A percentile compares a stretch with the other conserved stretches of the same genome.
Conservation (phyloP, 2,797 vertebrate genomes). For the Spinus olivaceus region DNA sequence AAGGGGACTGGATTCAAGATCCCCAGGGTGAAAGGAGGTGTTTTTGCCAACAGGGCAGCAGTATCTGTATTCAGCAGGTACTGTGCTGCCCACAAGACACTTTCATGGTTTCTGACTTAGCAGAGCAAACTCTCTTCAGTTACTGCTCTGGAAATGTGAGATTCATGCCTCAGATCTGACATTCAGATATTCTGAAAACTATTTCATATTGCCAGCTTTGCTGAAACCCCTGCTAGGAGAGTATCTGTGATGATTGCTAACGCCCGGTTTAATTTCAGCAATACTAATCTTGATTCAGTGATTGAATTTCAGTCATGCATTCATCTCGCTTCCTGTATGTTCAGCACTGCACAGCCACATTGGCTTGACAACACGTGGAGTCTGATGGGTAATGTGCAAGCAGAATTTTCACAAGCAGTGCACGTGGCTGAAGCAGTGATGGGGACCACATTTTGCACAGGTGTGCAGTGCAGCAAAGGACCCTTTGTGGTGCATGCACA, state of each 20-base stretch:
- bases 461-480: neutral
- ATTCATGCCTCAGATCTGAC: neutral
- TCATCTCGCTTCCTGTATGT: neutral
- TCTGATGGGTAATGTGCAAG: neutral
- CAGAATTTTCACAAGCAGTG: neutral
- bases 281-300: neutral
- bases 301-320: neutral
- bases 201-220: neutral
- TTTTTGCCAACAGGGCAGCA: neutral
- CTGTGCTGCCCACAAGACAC: neutral
- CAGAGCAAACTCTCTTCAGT: neutral
- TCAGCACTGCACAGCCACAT: neutral
- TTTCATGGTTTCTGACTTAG: neutral
- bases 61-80: neutral
- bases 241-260: neutral
- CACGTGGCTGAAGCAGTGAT: neutral
- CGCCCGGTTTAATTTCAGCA: neutral
- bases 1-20: neutral
- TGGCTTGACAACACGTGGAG: fast-evolving
- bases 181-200: neutral
- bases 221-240: neutral
- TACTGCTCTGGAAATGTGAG: neutral
- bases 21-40: neutral
- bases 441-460: neutral
- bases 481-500: neutral